Conservation (phyloP, 2,888 invertebrate genomes). For the Mythimna albipuncta region DNA sequence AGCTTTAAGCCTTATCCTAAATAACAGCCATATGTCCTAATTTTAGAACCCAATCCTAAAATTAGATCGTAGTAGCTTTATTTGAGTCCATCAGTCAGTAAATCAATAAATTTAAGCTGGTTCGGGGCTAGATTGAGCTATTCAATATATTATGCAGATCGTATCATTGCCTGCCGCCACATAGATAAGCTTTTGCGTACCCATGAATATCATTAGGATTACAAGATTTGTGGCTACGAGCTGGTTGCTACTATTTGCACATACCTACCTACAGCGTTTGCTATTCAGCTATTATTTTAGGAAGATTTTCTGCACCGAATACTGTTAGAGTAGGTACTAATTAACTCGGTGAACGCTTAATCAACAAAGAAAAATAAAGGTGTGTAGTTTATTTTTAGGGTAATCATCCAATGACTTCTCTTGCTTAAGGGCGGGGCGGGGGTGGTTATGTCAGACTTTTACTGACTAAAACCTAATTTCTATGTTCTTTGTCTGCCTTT, state of each 20-base stretch:
- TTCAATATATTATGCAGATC: constrained; percentile 39
- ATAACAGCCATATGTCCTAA: not conserved
- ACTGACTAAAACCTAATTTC: no score
- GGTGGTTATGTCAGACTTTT: no score
- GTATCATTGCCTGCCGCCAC: constrained; percentile 8
- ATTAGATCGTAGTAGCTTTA: constrained; percentile 2
- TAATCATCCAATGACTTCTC: no score
- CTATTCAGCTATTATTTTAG: not conserved
- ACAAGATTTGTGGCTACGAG: constrained; percentile 3
- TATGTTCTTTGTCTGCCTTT: no score
- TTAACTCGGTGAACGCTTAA: no score
- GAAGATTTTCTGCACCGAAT: not conserved
- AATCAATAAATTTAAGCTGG: constrained; percentile 24
- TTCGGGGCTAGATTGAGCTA: constrained; percentile 14
- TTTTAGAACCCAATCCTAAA: not conserved
- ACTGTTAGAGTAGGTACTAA: no score
- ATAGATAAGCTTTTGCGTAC: constrained; percentile 21
- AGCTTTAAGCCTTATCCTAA: no score
- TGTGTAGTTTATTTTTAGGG: no score
- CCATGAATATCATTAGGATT: constrained; percentile 20
- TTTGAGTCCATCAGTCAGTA: not conserved
- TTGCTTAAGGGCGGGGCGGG: no score
- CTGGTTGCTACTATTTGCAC: not conserved
- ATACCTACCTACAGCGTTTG: not conserved
- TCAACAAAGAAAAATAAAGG: no score